A percentile compares a stretch with the other conserved stretches of the same genome.
Evolutionary conservation across 2,113 vertebrate species (phyloP).

Genomic region (Pseudonaja textilis): DNA sequence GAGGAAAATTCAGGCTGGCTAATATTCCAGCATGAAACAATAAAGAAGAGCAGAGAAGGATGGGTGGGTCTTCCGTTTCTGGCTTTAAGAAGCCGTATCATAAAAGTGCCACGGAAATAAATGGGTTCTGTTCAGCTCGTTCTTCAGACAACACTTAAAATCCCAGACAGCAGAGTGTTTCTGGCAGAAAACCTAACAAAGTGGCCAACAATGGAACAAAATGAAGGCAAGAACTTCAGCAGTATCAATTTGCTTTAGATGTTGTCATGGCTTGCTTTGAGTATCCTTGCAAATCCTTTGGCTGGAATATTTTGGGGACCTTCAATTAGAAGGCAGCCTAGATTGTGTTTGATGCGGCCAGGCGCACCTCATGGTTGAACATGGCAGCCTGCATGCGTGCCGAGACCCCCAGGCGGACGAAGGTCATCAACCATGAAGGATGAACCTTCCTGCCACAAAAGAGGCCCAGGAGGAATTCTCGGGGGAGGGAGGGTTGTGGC

Average conservation of each 20-base stretch:
- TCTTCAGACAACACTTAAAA: neutral
- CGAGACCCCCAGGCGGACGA: neutral
- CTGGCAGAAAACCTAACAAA: neutral
- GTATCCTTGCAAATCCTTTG: neutral
- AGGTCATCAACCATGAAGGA: neutral
- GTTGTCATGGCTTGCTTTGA: neutral
- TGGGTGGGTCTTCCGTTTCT: neutral
- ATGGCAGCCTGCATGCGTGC: neutral
- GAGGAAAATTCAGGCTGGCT: neutral
- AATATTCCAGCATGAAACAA: neutral
- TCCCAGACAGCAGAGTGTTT: neutral
- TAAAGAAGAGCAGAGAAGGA: neutral
- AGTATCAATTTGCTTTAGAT: neutral
- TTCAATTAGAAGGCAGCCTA: neutral
- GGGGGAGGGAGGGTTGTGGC: too few species aligned
- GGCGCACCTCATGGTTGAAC: neutral
- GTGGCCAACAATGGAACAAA: neutral
- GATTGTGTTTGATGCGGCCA: neutral
- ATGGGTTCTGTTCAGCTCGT: fast-evolving
- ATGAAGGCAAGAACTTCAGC: neutral
- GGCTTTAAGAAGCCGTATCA: neutral
- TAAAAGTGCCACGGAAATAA: neutral
- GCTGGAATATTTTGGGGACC: neutral
- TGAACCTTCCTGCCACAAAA: neutral
- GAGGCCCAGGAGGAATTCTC: neutral